Evolutionary conservation across 2,888 invertebrate genomes (phyloP), one percentile per base, ranked within the genome.

Genomic region (Cheilosia scutellata): DNA sequence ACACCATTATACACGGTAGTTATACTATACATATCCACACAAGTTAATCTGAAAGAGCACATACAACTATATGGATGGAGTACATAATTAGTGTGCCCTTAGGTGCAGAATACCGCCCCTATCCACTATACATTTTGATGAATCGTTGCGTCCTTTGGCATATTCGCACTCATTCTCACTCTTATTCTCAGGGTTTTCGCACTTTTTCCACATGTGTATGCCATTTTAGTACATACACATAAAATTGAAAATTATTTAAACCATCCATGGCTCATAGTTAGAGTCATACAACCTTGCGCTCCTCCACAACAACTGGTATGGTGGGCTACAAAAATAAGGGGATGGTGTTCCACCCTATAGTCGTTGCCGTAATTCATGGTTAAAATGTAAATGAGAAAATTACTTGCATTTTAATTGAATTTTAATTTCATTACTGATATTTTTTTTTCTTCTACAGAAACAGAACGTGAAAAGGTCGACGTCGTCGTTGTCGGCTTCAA

Each of bases 381-480:
- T 80, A 80, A 86, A 86, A 86, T 86, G 80, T 76, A 86, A 86
- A 86, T 86, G 84, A 71, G 84, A 86, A 86, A 86, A 86, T 86
- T 86, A 86, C 84, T 86, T 86, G 84, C 80, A 68, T 86, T 86
- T 86, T 86, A 86, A 86, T 86, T 86, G 84, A 86, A 86, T 86
- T 86, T 86, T 80, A 86, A 86, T 86, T 86, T 86, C 80, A 86
- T 86, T 86, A 71, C 84, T 71, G 75, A 76, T 71, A 71, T 86
- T 86, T 75, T 71, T 49, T 65, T 49, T 40, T 33, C 65, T 25
- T 55, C 55, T 47, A 42, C 2, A 42, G 16, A 31, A 68, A 20
- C 4, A n/a, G 70, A 71, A 63, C 47, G 58, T 40, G 53, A 44
- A 57, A 47, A 51, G 70, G 55, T 75, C 76, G 76, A 66, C 84